These are phyloP conservation scores for Stenchaetothrips biformis DNA, from an alignment of 2,888 invertebrate genomes.

Conservation along the genomic window DNA sequence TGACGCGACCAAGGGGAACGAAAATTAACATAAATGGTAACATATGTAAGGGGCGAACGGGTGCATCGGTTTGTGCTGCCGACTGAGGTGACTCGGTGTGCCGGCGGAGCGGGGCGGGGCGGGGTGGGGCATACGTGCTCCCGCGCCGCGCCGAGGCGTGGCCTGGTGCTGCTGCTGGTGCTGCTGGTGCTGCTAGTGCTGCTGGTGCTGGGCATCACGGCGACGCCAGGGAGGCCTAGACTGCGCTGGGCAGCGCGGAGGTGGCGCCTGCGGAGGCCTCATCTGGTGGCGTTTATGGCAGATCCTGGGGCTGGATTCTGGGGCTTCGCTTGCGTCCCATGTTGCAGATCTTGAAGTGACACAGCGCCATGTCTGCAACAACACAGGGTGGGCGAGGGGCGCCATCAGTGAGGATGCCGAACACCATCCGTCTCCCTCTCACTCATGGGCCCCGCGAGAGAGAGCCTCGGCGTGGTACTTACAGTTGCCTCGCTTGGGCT, in stretches of 20 bases:
- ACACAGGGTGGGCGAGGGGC: no score
- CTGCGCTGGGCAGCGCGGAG: background rate
- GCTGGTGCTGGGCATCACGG: no score
- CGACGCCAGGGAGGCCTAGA: no score
- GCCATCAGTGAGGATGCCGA: no score
- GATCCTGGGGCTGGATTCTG: slow-evolving; percentile 36
- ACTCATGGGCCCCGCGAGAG: background rate
- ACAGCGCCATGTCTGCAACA: slow-evolving; percentile 56
- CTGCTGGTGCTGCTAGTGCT: no score
- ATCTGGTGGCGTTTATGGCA: slow-evolving; percentile 41
- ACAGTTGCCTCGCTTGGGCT: slow-evolving; percentile 37
- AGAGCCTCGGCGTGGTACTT: slow-evolving; percentile 31
- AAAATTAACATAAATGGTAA: slow-evolving; percentile 2
- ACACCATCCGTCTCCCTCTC: background rate
- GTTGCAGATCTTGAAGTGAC: slow-evolving; percentile 66
- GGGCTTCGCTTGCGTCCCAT: slow-evolving; percentile 59
- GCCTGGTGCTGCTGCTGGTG: no score
- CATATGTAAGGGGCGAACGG: background rate
- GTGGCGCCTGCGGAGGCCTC: background rate
- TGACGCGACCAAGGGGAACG: background rate
- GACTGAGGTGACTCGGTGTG: no score
- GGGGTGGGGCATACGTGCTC: no score
- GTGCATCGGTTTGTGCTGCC: no score
- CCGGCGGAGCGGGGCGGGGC: no score
- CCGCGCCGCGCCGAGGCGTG: no score